Evolutionary conservation across 2,888 invertebrate genomes (phyloP).

Genomic region (Eupithecia subfuscata): DNA sequence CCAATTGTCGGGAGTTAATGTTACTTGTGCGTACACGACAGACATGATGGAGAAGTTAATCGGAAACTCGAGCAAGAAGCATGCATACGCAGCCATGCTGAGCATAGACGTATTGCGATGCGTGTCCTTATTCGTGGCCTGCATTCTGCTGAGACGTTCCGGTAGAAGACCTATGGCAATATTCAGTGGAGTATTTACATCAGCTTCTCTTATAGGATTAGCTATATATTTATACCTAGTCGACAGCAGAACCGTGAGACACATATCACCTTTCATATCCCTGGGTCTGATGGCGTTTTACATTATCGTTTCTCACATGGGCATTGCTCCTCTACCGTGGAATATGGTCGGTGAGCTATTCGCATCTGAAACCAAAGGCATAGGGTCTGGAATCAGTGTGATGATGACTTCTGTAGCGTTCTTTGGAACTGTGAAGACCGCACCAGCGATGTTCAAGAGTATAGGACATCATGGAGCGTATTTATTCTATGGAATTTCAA

Average conservation of each 20-base stretch:
- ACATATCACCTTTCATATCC: conserved; percentile 68
- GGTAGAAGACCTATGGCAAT: conserved; percentile 86
- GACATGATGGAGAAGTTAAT: conserved; percentile 86
- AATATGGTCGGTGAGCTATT: conserved; percentile 90
- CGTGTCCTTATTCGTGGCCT: conserved; percentile 84
- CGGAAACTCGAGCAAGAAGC: conserved; percentile 68
- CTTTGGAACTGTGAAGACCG: conserved; percentile 87
- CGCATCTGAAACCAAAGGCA: conserved; percentile 85
- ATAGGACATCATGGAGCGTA: conserved; percentile 86
- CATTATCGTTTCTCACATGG: conserved; percentile 84
- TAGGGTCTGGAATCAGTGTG: conserved; percentile 88
- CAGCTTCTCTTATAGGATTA: conserved; percentile 82
- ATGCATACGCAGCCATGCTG: conserved; percentile 86
- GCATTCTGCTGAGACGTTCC: conserved; percentile 83
- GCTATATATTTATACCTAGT: conserved; percentile 77
- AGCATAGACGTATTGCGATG: conserved; percentile 86
- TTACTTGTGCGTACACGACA: conserved; percentile 88
- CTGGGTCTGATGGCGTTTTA: conserved; percentile 83
- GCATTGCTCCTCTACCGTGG: conserved; percentile 88
- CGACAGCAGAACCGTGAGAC: conserved; percentile 53
- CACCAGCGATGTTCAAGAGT: conserved; percentile 83
- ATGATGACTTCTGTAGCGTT: conserved; percentile 87
- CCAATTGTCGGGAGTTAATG: conserved; percentile 89
- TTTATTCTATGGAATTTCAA: conserved; percentile 85
- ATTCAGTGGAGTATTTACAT: conserved; percentile 85